Evolutionary conservation across 1,140 invertebrate genomes (phyloP).

Genomic region (Procambarus virginalis): DNA sequence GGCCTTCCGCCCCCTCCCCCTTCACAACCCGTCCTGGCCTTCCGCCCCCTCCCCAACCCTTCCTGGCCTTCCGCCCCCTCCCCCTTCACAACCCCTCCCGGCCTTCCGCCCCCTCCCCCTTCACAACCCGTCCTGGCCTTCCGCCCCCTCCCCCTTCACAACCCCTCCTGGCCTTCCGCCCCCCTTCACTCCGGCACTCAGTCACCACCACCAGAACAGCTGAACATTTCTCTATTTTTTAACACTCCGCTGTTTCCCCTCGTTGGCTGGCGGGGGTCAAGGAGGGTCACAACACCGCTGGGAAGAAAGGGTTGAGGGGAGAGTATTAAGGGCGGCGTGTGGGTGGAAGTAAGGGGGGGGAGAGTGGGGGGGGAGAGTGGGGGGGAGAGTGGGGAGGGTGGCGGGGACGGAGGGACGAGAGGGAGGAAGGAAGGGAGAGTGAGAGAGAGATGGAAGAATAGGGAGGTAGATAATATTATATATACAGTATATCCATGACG

Average conservation of each 20-base stretch:
- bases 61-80: neutral
- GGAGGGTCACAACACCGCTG: slow-evolving; percentile 9
- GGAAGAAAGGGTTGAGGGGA: slow-evolving; percentile 2
- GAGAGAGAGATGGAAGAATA: too few relatives aligned
- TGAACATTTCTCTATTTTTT: slow-evolving; percentile 43
- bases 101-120: neutral
- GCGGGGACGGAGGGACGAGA: neutral
- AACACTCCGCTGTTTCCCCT: slow-evolving; percentile 24
- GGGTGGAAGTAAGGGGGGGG: neutral
- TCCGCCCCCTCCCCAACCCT: neutral
- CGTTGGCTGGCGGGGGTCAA: slow-evolving; percentile 30
- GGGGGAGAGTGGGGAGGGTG: too few relatives aligned
- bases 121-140: neutral
- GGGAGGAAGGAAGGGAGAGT: neutral
- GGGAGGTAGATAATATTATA: too few relatives aligned
- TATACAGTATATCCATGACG: too few relatives aligned
- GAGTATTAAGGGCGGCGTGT: neutral
- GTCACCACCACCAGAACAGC: slow-evolving; percentile 21
- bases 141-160: neutral
- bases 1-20: neutral
- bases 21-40: neutral
- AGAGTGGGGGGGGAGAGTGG: neutral
- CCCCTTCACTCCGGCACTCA: neutral
- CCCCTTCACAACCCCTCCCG: neutral
- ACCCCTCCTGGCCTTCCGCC: neutral